phyloP scores from a whole-genome alignment of 1,140 invertebrate genomes.

The Diploscapter pachys region DNA sequence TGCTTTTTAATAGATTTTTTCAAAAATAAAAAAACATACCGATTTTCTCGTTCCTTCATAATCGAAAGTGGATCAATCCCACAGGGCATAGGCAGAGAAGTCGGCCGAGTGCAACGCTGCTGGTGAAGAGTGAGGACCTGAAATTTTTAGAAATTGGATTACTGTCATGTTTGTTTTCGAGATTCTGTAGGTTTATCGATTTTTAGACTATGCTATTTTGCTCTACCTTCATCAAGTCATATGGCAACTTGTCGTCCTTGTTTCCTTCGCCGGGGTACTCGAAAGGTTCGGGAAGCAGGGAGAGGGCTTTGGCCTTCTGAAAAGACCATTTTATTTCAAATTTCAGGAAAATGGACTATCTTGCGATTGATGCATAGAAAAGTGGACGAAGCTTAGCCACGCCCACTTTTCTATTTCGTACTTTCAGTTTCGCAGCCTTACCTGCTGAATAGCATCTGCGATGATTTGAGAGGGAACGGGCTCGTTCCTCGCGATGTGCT shows the following conservation, averaged over 20 bases:
- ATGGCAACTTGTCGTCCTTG: conserved; percentile 52
- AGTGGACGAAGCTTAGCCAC: too few relatives aligned
- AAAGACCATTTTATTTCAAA: not conserved
- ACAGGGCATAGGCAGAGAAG: conserved; percentile 81
- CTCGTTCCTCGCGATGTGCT: conserved; percentile 82
- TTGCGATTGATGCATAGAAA: too few relatives aligned
- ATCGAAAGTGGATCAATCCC: conserved; percentile 89
- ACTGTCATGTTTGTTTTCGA: too few relatives aligned
- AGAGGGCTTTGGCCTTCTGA: conserved; percentile 20
- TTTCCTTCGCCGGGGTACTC: conserved; percentile 33
- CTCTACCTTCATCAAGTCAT: conserved; percentile 50
- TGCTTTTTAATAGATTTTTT: too few relatives aligned
- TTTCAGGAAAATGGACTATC: too few relatives aligned
- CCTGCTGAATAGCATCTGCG: conserved; percentile 34
- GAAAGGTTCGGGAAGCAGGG: conserved; percentile 37
- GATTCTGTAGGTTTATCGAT: too few relatives aligned
- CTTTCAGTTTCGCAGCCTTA: too few relatives aligned
- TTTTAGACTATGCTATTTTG: not conserved
- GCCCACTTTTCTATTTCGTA: too few relatives aligned
- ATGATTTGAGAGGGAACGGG: conserved; percentile 68
- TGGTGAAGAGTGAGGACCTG: conserved; percentile 38
- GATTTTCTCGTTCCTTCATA: conserved; percentile 88
- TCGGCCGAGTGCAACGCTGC: conserved; percentile 68
- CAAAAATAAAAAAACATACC: conserved; percentile 59
- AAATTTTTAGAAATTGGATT: not conserved